A percentile compares a stretch with the other conserved stretches of the same genome.
These are phyloP conservation scores for Perdix hodgsoniae DNA, from an alignment of 2,797 vertebrate genomes.

Conservation along the genomic window DNA sequence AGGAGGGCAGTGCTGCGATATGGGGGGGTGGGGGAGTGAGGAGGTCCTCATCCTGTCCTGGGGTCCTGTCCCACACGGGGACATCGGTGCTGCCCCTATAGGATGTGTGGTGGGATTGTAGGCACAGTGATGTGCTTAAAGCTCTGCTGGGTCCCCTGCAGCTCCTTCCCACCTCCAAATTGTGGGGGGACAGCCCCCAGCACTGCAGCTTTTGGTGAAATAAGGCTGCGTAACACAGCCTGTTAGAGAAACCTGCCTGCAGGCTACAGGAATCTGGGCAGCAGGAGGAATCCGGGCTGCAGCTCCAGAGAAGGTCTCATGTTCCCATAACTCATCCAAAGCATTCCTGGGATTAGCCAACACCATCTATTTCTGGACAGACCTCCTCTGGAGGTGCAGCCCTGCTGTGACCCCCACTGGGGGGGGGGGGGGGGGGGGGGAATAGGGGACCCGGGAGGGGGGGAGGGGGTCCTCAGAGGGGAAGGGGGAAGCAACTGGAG, in stretches of 20 bases:
- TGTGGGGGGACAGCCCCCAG: rapidly evolving
- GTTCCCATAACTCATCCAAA: background rate
- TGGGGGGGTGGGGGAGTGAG: background rate
- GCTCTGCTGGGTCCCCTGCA: background rate
- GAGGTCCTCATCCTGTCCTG: background rate
- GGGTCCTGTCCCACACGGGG: background rate
- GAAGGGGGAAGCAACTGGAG: background rate
- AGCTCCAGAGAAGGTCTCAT: background rate
- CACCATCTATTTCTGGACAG: background rate
- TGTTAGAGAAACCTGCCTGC: background rate
- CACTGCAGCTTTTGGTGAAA: background rate
- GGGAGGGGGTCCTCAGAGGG: background rate
- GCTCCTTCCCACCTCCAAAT: background rate
- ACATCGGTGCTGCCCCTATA: background rate
- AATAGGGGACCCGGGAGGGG: background rate
- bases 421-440: background rate
- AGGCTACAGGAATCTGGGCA: background rate
- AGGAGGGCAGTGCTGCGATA: background rate
- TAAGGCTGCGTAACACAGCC: background rate
- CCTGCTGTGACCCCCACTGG: background rate
- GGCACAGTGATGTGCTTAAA: background rate
- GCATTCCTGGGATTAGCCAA: background rate
- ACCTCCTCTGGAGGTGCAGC: background rate
- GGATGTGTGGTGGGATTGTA: rapidly evolving
- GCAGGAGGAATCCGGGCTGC: background rate